phyloP scores from a whole-genome alignment of 2,113 vertebrate genomes.

The Chroicocephalus ridibundus region DNA sequence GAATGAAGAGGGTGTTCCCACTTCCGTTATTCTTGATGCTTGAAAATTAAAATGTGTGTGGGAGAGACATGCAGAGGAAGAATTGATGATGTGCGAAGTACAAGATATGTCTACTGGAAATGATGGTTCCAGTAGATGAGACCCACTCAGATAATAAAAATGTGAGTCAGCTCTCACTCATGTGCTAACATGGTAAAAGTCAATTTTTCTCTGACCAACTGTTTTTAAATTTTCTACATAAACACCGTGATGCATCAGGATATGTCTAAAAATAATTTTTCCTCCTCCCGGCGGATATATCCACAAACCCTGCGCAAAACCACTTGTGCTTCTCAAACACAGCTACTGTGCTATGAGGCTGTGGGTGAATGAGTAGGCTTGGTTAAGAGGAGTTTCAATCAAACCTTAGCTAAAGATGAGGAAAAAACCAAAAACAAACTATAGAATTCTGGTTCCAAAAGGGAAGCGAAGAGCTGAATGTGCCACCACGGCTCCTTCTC shows the following conservation, averaged over 20 bases:
- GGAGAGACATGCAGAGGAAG: background rate
- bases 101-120: constrained; percentile 12
- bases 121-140: constrained; percentile 34
- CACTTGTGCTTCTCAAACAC: background rate
- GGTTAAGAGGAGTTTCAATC: background rate
- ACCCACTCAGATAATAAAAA: constrained; percentile 49
- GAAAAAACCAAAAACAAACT: background rate
- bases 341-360: background rate
- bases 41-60: background rate
- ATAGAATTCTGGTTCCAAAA: background rate
- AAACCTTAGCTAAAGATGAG: background rate
- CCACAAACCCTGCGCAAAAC: constrained; percentile 53
- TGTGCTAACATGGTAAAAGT: constrained; percentile 18
- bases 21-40: background rate
- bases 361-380: background rate
- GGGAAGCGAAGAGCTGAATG: background rate
- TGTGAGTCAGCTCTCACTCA: constrained; percentile 42
- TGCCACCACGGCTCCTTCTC: background rate
- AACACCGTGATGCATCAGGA: constrained; percentile 54
- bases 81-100: constrained; percentile 3
- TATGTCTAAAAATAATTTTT: constrained; percentile 22
- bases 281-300: background rate
- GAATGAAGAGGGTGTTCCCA: background rate
- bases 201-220: constrained; percentile 38
- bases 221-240: constrained; percentile 44